Percentiles rank a stretch among this genome's conserved stretches.
phyloP scores from a whole-genome alignment of 23 tunicate genomes.

The Corella eumyota region DNA sequence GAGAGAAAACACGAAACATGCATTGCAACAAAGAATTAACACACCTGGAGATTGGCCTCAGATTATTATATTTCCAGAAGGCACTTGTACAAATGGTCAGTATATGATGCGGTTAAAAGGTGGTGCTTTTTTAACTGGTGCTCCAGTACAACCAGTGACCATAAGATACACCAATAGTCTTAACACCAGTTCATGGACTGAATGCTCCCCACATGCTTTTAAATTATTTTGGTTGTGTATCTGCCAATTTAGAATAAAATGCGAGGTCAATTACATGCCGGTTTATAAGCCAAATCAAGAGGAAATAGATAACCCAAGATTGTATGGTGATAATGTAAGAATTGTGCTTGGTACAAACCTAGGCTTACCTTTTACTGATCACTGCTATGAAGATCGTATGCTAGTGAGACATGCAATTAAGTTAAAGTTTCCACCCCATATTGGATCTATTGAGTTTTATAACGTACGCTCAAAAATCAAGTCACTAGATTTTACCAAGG shows the following conservation, averaged over 20 bases:
- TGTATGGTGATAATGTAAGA: slow-evolving; percentile 63
- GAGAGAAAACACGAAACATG: slow-evolving; percentile 27
- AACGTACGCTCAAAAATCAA: slow-evolving; percentile 19
- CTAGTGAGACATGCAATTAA: slow-evolving; percentile 60
- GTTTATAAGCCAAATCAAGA: slow-evolving; percentile 42
- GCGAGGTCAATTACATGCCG: slow-evolving; percentile 43
- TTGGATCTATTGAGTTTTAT: slow-evolving; percentile 30
- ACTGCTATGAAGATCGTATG: slow-evolving; percentile 73
- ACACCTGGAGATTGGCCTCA: slow-evolving; percentile 59
- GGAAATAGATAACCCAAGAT: slow-evolving; percentile 54
- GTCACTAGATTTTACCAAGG: too few relatives aligned
- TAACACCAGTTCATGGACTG: slow-evolving; percentile 49
- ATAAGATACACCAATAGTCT: slow-evolving; percentile 22
- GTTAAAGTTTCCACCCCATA: slow-evolving; percentile 33
- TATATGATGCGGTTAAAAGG: slow-evolving; percentile 47
- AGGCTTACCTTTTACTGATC: slow-evolving; percentile 52
- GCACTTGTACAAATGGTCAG: slow-evolving; percentile 71
- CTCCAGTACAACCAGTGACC: slow-evolving; percentile 60
- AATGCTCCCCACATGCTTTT: slow-evolving; percentile 40
- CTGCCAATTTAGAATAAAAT: slow-evolving; percentile 43
- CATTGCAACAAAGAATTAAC: slow-evolving; percentile 30
- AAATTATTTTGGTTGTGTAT: slow-evolving; percentile 48
- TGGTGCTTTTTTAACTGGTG: slow-evolving; percentile 74
- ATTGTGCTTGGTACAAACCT: slow-evolving; percentile 27
- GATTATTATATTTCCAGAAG: slow-evolving; percentile 71